These are phyloP conservation scores for Bombus fervidus DNA, from an alignment of 1,140 invertebrate genomes.

Conservation along the genomic window DNA sequence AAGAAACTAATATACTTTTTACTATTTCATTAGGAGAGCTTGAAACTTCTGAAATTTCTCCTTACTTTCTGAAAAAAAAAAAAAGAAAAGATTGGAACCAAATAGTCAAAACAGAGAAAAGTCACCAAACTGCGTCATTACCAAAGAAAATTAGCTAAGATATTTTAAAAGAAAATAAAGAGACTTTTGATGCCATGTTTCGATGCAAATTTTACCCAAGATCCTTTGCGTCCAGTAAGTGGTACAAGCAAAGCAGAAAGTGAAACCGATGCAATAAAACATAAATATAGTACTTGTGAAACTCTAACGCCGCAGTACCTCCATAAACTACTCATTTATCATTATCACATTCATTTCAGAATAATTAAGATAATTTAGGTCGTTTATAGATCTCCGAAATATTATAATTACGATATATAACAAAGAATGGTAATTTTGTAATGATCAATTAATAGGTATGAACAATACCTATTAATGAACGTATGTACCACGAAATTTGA, in stretches of 20 bases:
- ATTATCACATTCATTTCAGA: background rate
- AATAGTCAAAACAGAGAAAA: background rate
- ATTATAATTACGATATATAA: background rate
- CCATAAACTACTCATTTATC: background rate
- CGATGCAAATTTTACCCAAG: background rate
- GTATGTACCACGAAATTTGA: background rate
- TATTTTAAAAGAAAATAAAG: background rate
- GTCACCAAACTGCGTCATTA: background rate
- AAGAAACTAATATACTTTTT: too few relatives aligned
- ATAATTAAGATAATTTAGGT: background rate
- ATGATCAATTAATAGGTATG: too few relatives aligned
- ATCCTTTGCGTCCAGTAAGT: background rate
- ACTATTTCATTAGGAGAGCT: too few relatives aligned
- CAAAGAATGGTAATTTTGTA: too few relatives aligned
- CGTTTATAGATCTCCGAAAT: background rate
- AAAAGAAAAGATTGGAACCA: too few relatives aligned
- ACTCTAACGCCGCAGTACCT: background rate
- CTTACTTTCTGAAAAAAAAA: too few relatives aligned
- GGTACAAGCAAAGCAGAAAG: slow-evolving; percentile 11
- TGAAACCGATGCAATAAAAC: slow-evolving; percentile 12
- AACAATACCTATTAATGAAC: too few relatives aligned
- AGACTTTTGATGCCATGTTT: background rate
- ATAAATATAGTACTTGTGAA: background rate
- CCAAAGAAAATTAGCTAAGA: background rate
- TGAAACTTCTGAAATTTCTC: background rate